Conservation (phyloP, 2,888 invertebrate species). For the Heliconius ethilla region DNA sequence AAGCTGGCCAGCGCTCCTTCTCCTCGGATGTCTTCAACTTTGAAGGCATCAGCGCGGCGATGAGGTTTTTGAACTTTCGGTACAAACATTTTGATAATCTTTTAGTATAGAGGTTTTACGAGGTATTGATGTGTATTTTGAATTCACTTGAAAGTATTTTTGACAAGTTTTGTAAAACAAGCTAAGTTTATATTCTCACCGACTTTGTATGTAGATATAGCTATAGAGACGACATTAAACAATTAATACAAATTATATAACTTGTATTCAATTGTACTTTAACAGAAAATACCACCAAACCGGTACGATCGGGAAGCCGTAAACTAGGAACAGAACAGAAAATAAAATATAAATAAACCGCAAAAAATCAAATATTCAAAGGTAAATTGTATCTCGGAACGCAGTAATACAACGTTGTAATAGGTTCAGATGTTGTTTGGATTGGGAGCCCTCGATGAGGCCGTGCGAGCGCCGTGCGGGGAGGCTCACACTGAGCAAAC, state of each 20-base stretch:
- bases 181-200: neutral
- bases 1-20: neutral
- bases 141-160: neutral
- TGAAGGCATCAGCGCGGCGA: conserved; percentile 30
- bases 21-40: conserved; percentile 47
- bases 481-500: conserved; percentile 47
- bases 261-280: no score
- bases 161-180: neutral
- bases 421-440: conserved; percentile 42
- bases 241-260: no score
- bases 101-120: no score
- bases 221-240: no score
- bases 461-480: conserved; percentile 26
- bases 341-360: neutral
- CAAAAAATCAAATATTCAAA: conserved; percentile 5
- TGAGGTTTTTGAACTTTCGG: neutral
- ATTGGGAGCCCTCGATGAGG: conserved; percentile 41
- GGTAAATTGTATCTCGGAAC: neutral
- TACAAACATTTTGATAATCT: neutral
- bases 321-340: no score
- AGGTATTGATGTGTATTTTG: no score
- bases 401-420: conserved; percentile 29
- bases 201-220: neutral
- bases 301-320: no score
- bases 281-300: no score